Evolutionary conservation across 2,888 invertebrate genomes (phyloP), one percentile per base, ranked within the genome.

Genomic region (Heliothis peltigera): DNA sequence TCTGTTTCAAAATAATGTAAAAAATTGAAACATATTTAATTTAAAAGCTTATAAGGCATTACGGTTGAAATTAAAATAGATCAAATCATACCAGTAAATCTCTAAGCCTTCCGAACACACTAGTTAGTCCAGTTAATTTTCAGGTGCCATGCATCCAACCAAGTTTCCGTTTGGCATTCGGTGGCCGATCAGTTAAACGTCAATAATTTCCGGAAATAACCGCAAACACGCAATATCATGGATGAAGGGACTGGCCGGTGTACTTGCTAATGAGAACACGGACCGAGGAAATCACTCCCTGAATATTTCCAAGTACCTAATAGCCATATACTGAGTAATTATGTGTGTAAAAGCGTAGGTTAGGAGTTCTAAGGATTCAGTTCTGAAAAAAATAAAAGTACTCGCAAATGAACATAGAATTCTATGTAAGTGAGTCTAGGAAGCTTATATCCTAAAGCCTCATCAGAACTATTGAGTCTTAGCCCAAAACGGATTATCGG

Each of bases 151-250:
- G 44, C 21, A 73, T 75, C 43, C 56, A 59, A 42, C 22, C 49
- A 43, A 25, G 64, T 52, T 64, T 64, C 72, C 72, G 70, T 60
- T 70, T 47, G 28, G 28, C 49, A 57, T 70, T 59, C 44, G 53
- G 70, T 46, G 46, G 18, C 53, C 47, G 64, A 64, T 32, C 59
- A 21, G 56, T 60, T 64, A 25, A 54, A 55, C 56, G 75, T 55
- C 75, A 64, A 73, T 73, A 54, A 75, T 73, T 64, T 64, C 70
- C 70, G 70, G 64, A 70, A 70, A 59, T 54, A 28, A 64, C 70
- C 70, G 57, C 72, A 57, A 57, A 73, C 60, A 75, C 64, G 64
- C 72, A 64, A 70, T 75, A 64, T 55, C 75, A 75, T 51, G 60
- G 59, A 19, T 54, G 70, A 51, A 54, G 25, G 46, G 44, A 44